Conservation (phyloP, 2,113 vertebrate genomes). For the Eulacestoma nigropectus region DNA sequence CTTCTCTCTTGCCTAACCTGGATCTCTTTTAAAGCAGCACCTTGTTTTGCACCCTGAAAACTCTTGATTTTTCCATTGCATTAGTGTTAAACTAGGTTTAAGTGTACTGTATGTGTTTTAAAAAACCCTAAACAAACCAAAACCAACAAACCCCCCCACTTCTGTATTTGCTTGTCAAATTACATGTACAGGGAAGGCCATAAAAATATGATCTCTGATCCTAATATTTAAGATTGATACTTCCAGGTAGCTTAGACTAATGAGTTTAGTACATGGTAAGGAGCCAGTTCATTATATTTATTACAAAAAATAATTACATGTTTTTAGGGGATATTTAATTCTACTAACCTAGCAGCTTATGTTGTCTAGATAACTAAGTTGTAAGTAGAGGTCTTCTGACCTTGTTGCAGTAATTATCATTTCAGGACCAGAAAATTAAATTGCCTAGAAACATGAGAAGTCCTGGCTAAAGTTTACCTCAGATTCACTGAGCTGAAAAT, state of each 20-base stretch:
- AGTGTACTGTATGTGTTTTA: background rate
- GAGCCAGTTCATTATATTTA: background rate
- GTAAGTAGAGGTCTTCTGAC: background rate
- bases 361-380: background rate
- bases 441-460: background rate
- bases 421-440: background rate
- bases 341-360: background rate
- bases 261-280: background rate
- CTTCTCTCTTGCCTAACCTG: background rate
- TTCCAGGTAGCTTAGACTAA: background rate
- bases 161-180: background rate
- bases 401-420: background rate
- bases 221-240: background rate
- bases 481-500: background rate
- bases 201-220: background rate
- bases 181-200: background rate
- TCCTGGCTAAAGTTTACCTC: background rate
- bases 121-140: background rate
- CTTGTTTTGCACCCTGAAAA: background rate
- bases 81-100: background rate
- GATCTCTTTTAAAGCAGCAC: background rate
- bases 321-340: background rate
- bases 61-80: background rate
- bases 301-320: background rate
- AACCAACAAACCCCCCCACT: rapidly evolving